These are phyloP conservation scores for Anser cygnoides DNA, from an alignment of 2,113 vertebrate genomes.

Conservation along the genomic window DNA sequence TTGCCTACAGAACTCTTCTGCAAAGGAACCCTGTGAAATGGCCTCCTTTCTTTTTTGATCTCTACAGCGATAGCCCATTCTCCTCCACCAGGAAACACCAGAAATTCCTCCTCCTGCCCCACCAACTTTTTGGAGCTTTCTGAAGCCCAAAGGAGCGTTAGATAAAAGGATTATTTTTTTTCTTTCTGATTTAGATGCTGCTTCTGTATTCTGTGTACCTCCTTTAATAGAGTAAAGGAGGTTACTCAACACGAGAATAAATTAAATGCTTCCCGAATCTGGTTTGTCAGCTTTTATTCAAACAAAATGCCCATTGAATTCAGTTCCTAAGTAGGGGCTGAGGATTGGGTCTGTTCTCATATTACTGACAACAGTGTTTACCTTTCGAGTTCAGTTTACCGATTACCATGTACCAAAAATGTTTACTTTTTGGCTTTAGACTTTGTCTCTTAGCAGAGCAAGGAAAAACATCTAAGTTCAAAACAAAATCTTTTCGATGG, in stretches of 20 bases:
- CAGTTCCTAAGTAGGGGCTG: not conserved
- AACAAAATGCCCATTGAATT: not conserved
- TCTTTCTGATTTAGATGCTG: not conserved
- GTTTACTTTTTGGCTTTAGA: slow-evolving; percentile 40
- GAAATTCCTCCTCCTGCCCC: not conserved
- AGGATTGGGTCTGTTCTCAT: not conserved
- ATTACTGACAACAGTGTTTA: slow-evolving; percentile 18
- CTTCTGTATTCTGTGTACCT: not conserved
- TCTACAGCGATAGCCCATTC: not conserved
- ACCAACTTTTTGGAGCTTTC: not conserved
- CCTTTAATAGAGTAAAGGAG: not conserved
- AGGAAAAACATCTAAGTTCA: not conserved
- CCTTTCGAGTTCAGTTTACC: slow-evolving; percentile 12
- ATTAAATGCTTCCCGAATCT: not conserved
- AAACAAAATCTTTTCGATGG: not conserved
- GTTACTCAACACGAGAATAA: not conserved
- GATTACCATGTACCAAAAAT: not conserved
- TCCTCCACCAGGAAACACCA: not conserved
- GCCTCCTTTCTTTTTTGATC: not conserved
- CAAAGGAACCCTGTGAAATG: not conserved
- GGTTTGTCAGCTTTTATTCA: slow-evolving; percentile 7
- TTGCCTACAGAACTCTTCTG: not conserved
- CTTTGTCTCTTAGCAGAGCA: slow-evolving; percentile 1
- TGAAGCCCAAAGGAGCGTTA: not conserved
- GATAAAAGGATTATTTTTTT: not conserved